Percentiles rank a stretch among this genome's conserved stretches.
phyloP scores from a whole-genome alignment of 2,797 vertebrate genomes.

The Liasis olivaceus region DNA sequence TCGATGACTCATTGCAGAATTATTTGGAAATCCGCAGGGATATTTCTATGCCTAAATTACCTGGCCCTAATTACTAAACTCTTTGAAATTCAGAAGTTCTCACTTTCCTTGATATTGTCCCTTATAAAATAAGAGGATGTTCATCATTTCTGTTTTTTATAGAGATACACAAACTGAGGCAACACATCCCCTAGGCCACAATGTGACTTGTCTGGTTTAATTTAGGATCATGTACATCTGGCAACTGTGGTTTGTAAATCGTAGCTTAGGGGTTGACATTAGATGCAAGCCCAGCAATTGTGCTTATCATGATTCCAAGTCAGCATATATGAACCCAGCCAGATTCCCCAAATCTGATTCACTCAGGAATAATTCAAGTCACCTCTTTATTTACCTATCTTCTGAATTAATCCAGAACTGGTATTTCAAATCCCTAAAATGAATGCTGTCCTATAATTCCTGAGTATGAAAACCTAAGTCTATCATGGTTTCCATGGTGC shows the following conservation, averaged over 20 bases:
- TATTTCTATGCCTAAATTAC: not conserved
- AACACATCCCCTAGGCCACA: too few relatives aligned
- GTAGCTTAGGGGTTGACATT: too few relatives aligned
- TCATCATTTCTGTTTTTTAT: not conserved
- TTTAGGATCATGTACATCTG: too few relatives aligned
- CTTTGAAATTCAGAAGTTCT: not conserved
- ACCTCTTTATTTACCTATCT: not conserved
- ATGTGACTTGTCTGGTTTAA: too few relatives aligned
- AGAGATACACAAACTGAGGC: not conserved
- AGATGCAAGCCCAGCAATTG: too few relatives aligned
- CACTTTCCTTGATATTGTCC: not conserved
- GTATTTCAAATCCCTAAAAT: not conserved
- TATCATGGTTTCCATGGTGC: not conserved
- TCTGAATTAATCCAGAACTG: not conserved
- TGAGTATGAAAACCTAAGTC: not conserved
- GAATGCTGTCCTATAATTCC: not conserved
- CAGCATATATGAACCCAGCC: too few relatives aligned
- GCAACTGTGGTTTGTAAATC: too few relatives aligned
- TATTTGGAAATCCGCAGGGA: not conserved
- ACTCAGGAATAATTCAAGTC: not conserved
- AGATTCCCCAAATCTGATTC: not conserved
- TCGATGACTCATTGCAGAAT: not conserved
- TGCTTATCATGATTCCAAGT: too few relatives aligned
- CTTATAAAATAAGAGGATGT: not conserved
- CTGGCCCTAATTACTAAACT: not conserved